phyloP scores from a whole-genome alignment of 1,140 invertebrate genomes.

The Nasonia vitripennis region DNA sequence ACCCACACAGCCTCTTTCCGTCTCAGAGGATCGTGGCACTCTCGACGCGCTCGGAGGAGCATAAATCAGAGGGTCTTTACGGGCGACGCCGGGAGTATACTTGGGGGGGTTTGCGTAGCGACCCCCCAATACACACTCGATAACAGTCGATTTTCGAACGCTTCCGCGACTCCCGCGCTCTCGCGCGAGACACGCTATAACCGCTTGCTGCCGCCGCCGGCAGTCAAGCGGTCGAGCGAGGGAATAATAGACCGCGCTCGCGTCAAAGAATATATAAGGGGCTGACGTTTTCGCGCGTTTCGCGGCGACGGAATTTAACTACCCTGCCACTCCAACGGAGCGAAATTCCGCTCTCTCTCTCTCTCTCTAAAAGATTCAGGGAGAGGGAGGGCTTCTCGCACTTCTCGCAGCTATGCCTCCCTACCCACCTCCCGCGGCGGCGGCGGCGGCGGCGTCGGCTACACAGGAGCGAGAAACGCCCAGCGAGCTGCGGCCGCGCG shows the following conservation, averaged over 20 bases:
- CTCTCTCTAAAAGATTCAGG: not conserved
- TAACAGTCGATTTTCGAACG: constrained; percentile 10
- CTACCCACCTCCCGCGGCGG: not conserved
- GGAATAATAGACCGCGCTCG: not conserved
- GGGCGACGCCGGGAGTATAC: not conserved
- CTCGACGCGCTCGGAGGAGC: not conserved
- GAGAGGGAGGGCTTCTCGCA: not conserved
- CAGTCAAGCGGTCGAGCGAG: not conserved
- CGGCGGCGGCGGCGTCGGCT: not conserved
- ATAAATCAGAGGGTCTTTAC: constrained; percentile 30
- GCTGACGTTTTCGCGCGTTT: not conserved
- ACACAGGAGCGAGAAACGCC: constrained; percentile 15
- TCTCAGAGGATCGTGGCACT: constrained; percentile 6
- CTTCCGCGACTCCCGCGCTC: constrained; percentile 6
- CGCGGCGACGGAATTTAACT: not conserved
- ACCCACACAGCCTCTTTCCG: not conserved
- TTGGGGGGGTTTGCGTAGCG: not conserved
- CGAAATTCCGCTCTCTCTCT: not conserved
- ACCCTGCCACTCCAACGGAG: not conserved
- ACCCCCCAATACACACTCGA: not conserved
- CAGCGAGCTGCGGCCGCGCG: not conserved
- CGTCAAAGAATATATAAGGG: not conserved
- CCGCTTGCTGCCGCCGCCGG: too few relatives aligned
- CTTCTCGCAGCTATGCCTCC: not conserved
- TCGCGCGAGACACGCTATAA: not conserved